Conservation (phyloP, 2,797 vertebrate genomes). For the Notamacropus eugenii region DNA sequence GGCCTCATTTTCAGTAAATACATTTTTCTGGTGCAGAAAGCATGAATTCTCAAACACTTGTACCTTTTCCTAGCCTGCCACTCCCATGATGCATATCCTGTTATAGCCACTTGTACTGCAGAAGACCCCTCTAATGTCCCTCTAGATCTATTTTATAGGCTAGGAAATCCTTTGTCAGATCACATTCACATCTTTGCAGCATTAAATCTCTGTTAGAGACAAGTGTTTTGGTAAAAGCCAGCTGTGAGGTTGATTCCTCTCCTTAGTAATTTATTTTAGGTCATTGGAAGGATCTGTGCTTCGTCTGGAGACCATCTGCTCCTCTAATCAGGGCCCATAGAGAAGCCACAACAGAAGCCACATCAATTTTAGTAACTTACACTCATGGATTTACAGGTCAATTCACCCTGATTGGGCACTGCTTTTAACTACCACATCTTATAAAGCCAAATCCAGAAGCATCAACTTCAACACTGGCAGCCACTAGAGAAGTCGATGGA, state of each 20-base stretch:
- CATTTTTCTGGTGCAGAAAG: not conserved
- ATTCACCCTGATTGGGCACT: not conserved
- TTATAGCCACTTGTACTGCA: not conserved
- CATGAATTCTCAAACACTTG: not conserved
- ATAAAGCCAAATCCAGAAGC: not conserved
- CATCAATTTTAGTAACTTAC: not conserved
- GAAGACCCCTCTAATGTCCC: not conserved
- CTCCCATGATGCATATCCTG: not conserved
- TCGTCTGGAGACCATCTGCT: not conserved
- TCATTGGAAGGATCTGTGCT: not conserved
- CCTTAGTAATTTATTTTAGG: not conserved
- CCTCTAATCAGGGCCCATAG: not conserved
- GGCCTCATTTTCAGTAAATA: not conserved
- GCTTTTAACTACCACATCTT: not conserved
- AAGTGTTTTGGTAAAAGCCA: not conserved
- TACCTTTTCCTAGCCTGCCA: not conserved
- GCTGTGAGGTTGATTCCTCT: not conserved
- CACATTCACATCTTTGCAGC: not conserved
- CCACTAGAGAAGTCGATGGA: not conserved
- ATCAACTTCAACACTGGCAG: not conserved
- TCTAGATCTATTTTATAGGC: not conserved
- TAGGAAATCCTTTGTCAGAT: not conserved
- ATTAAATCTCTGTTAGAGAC: not conserved
- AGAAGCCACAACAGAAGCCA: not conserved
- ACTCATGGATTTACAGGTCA: not conserved